Evolutionary conservation across 2,797 vertebrate species (phyloP).

Genomic region (Rallus crepitans): DNA sequence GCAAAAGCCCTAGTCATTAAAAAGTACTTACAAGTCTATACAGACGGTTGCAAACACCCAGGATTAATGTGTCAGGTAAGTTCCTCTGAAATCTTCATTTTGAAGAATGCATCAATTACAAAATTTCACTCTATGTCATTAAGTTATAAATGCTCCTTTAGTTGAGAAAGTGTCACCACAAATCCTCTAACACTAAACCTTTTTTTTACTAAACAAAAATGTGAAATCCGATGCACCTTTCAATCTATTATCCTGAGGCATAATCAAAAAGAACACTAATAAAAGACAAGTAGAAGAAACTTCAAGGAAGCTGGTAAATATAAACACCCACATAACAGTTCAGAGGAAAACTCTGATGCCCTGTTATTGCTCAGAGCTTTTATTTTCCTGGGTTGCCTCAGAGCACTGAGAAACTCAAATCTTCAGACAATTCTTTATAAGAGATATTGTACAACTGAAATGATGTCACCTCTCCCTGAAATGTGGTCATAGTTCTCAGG

Average conservation of each 20-base stretch:
- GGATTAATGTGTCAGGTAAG: background rate
- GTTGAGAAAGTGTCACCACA: background rate
- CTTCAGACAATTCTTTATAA: background rate
- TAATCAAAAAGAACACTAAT: background rate
- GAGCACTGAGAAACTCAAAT: background rate
- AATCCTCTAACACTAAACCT: background rate
- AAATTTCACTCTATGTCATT: background rate
- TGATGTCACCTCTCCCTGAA: background rate
- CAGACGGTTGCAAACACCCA: background rate
- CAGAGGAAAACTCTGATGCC: background rate
- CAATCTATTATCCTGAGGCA: background rate
- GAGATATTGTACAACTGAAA: background rate
- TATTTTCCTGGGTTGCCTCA: background rate
- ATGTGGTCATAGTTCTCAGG: background rate
- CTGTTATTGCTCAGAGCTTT: background rate
- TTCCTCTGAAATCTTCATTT: background rate
- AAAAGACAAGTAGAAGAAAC: background rate
- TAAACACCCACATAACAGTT: background rate
- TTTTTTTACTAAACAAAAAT: background rate
- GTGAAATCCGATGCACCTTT: background rate
- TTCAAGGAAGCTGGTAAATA: background rate
- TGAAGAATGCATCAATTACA: background rate
- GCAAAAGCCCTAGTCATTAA: background rate
- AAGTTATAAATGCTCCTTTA: background rate
- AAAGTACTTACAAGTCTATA: background rate